phyloP scores from a whole-genome alignment of 1,140 invertebrate genomes.

The Lucilia cuprina region DNA sequence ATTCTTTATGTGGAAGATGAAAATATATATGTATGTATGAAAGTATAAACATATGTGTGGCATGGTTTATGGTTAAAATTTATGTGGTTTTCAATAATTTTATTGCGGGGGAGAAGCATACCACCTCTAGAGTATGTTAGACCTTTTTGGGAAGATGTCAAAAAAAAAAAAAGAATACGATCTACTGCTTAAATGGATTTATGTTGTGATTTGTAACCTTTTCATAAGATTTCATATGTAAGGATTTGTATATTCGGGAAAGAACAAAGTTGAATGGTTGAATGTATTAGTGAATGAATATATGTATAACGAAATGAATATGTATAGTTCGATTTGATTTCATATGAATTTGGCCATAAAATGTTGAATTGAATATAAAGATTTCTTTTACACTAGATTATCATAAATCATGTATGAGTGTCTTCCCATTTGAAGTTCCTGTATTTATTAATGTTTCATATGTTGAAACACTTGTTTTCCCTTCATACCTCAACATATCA shows the following conservation, averaged over 20 bases:
- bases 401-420: conserved; percentile 32
- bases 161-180: not conserved
- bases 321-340: not conserved
- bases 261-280: not conserved
- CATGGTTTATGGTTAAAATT: not conserved
- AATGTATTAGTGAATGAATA: not conserved
- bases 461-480: not conserved
- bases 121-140: not conserved
- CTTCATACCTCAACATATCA: conserved; percentile 10
- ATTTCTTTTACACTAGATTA: conserved; percentile 12
- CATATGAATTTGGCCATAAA: conserved; percentile 5
- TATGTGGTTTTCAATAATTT: conserved; percentile 34
- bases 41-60: not conserved
- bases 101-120: not conserved
- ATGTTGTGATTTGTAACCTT: conserved; percentile 32
- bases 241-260: not conserved
- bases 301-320: not conserved
- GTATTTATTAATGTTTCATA: conserved; percentile 37
- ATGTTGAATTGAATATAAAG: conserved; percentile 31
- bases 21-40: not conserved
- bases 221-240: conserved; percentile 9
- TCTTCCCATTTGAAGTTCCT: conserved; percentile 16
- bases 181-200: conserved; percentile 30
- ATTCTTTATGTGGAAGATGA: not conserved
- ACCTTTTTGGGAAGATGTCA: not conserved